Percentiles rank a stretch among this genome's conserved stretches.
Conservation (phyloP, 2,888 invertebrate species). For the Diaprepes abbreviatus region DNA sequence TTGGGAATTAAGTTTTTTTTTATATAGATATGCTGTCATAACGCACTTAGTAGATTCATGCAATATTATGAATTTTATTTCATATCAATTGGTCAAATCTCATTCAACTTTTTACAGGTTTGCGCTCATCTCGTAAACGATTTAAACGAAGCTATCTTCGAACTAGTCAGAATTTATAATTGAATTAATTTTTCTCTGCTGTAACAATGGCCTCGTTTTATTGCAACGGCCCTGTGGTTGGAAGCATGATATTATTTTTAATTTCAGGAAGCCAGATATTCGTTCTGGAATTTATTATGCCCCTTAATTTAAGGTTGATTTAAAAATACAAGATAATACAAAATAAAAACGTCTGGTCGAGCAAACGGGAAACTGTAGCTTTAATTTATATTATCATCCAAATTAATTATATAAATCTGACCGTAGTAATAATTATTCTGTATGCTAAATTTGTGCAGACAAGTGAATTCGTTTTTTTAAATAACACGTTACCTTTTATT, state of each 20-base stretch:
- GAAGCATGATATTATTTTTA: conserved; percentile 59
- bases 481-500: conserved; percentile 44
- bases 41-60: background rate
- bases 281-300: conserved; percentile 42
- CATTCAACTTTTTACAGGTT: conserved; percentile 42
- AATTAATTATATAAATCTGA: conserved; percentile 58
- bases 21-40: background rate
- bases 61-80: conserved; percentile 29
- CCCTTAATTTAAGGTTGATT: conserved; percentile 57
- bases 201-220: conserved; percentile 53
- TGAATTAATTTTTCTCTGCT: conserved; percentile 47
- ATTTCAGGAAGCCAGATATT: conserved; percentile 58
- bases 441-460: conserved; percentile 29
- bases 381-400: conserved; percentile 58
- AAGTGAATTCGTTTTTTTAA: conserved; percentile 42
- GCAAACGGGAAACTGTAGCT: conserved; percentile 55
- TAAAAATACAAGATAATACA: conserved; percentile 57
- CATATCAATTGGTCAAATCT: conserved; percentile 34
- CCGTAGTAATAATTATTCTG: conserved; percentile 31
- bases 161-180: conserved; percentile 48
- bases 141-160: conserved; percentile 27
- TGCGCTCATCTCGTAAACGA: conserved; percentile 31
- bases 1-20: too few relatives aligned
- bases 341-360: conserved; percentile 46
- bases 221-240: conserved; percentile 44